phyloP scores from a whole-genome alignment of 2,888 invertebrate genomes.

The Cephus spinipes region DNA sequence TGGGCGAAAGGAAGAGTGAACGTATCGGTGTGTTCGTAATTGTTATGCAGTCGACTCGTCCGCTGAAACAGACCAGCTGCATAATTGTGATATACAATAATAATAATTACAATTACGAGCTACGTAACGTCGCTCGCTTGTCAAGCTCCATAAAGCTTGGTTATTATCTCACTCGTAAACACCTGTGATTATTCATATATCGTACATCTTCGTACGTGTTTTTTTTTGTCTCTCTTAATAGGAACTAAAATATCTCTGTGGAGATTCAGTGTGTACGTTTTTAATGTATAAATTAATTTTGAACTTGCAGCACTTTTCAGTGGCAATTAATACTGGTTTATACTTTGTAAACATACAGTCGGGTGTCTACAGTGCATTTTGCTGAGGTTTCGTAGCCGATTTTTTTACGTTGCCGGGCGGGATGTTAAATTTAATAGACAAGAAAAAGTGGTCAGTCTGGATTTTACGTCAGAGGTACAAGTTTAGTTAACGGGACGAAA shows the following conservation, averaged over 20 bases:
- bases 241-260: conserved; percentile 13
- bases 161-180: conserved; percentile 57
- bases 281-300: background rate
- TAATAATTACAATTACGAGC: conserved; percentile 54
- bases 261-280: conserved; percentile 1
- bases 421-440: background rate
- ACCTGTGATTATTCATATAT: conserved; percentile 37
- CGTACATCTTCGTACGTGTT: conserved; percentile 23
- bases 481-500: background rate
- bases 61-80: conserved; percentile 18
- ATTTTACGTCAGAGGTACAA: background rate
- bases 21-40: background rate
- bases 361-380: background rate
- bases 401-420: background rate
- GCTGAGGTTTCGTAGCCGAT: background rate
- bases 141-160: conserved; percentile 53
- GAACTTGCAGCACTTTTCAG: background rate
- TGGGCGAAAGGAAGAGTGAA: background rate
- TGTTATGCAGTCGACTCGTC: background rate
- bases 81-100: conserved; percentile 38
- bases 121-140: conserved; percentile 48
- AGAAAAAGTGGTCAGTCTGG: background rate
- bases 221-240: conserved; percentile 23
- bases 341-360: background rate
- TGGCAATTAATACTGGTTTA: background rate